Evolutionary conservation across 1,140 invertebrate species (phyloP), one percentile per base, ranked within the genome.

Genomic region (Andrena cerasifolii): DNA sequence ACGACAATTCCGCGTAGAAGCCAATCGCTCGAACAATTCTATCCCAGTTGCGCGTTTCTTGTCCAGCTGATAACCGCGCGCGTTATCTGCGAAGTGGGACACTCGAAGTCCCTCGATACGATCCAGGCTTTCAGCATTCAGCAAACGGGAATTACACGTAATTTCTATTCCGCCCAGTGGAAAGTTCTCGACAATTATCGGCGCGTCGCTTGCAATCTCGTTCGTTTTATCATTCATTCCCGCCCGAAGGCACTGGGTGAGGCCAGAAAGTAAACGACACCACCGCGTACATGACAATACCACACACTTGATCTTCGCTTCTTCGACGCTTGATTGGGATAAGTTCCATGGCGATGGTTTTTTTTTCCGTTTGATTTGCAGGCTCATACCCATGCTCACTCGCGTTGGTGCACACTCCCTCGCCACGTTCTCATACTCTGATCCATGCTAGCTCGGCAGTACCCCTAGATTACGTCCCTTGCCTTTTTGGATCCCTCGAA

Each of bases 271-370:
- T n/a, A n/a, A 26, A 49, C 8, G 12, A 53, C n/a, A 24, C 28
- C 24, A 24, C 8, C 24, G 16, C 4, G 16, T 21, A 58, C 36
- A 58, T 59, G 24, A 78, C 1, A 36, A 83, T 43, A 83, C 54
- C 31, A 70, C 31, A 78, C 45, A 45, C 53, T 43, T 21, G 10
- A n/a, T 76, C 65, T 56, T 66, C n/a, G 83, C 83, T 84, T 84
- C 12, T 84, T 82, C 43, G 28, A 0, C 33, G 81, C 82, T 83
- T 84, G 66, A 72, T 10, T 76, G 59, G n/a, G 49, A 84, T 67
- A 18, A 61, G 74, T 70, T 83, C 49, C 16, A 67, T 84, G 82
- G 83, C 83, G 54, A 77, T 84, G 78, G 51, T 72, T 72, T 84
- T 53, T 51, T 72, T 72, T 84, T 53, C 63, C 14, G 6, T 4